These are phyloP conservation scores for Fissipunctia ypsillon DNA, from an alignment of 2,888 invertebrate species.

Conservation along the genomic window DNA sequence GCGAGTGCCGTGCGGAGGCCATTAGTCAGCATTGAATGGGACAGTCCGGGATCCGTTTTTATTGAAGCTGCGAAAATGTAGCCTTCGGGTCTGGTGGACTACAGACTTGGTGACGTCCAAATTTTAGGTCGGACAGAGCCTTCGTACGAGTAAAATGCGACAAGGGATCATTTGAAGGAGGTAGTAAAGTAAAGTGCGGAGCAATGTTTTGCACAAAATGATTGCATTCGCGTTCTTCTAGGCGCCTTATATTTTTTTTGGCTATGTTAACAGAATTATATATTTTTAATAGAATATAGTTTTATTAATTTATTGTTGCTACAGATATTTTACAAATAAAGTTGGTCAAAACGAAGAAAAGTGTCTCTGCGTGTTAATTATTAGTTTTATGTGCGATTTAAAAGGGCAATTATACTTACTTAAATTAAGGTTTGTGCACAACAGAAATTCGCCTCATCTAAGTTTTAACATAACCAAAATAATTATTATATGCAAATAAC, in stretches of 20 bases:
- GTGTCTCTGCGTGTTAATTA: not conserved
- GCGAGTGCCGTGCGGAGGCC: slow-evolving; percentile 57
- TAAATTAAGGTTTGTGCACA: too few relatives aligned
- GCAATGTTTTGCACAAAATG: not conserved
- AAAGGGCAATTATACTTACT: not conserved
- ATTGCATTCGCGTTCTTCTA: not conserved
- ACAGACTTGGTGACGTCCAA: slow-evolving; percentile 21
- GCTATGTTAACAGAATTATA: not conserved
- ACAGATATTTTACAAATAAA: not conserved
- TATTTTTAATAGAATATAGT: not conserved
- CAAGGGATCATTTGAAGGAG: not conserved
- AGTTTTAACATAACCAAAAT: not conserved
- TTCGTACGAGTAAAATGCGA: slow-evolving; percentile 23
- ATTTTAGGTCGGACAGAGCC: slow-evolving; percentile 25
- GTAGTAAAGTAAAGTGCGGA: not conserved
- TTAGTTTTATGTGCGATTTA: too few relatives aligned
- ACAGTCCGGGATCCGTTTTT: slow-evolving; percentile 59
- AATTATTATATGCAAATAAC: not conserved
- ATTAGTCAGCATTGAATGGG: slow-evolving; percentile 60
- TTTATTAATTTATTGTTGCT: not conserved
- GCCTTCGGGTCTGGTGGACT: slow-evolving; percentile 5
- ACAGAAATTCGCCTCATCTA: not conserved
- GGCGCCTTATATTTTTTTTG: not conserved
- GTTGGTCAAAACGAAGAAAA: not conserved
- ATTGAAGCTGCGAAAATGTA: slow-evolving; percentile 48